Percentiles rank a stretch among this genome's conserved stretches.
Evolutionary conservation across 2,888 invertebrate genomes (phyloP).

Genomic region (Carpatolechia fugitivella): DNA sequence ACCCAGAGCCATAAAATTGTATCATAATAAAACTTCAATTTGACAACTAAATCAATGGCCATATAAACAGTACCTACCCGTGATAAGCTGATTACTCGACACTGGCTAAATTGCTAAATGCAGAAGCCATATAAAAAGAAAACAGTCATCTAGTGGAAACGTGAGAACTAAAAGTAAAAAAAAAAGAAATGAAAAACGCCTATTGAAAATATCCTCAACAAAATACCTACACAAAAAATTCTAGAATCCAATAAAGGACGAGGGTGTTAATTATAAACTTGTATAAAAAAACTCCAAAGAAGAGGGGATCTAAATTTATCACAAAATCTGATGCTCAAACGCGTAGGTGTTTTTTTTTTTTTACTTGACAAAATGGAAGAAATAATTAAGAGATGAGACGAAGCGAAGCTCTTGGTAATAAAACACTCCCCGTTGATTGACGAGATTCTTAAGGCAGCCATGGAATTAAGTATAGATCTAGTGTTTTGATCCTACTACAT

Average conservation of each 20-base stretch:
- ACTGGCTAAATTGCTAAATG: too few species aligned
- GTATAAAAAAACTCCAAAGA: slow-evolving; percentile 38
- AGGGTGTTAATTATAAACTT: slow-evolving; percentile 54
- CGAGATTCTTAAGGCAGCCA: slow-evolving; percentile 34
- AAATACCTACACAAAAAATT: background rate
- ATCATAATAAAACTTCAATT: too few species aligned
- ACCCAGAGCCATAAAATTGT: too few species aligned
- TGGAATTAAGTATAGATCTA: too few species aligned
- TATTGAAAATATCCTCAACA: background rate
- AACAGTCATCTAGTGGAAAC: too few species aligned
- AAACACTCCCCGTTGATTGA: slow-evolving; percentile 68
- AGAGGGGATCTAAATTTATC: slow-evolving; percentile 68
- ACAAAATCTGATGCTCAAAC: slow-evolving; percentile 67
- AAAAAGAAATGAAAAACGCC: too few species aligned
- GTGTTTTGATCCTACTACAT: too few species aligned
- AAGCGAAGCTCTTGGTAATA: slow-evolving; percentile 59
- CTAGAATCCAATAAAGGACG: slow-evolving; percentile 35
- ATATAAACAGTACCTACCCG: too few species aligned
- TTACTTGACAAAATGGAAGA: slow-evolving; percentile 60
- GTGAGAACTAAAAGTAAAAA: too few species aligned
- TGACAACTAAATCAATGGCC: too few species aligned
- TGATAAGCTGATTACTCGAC: too few species aligned
- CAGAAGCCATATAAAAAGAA: too few species aligned
- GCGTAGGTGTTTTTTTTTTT: slow-evolving; percentile 55
- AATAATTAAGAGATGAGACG: slow-evolving; percentile 72